Evolutionary conservation across 2,113 vertebrate genomes (phyloP).

Genomic region (Ranitomeya variabilis): DNA sequence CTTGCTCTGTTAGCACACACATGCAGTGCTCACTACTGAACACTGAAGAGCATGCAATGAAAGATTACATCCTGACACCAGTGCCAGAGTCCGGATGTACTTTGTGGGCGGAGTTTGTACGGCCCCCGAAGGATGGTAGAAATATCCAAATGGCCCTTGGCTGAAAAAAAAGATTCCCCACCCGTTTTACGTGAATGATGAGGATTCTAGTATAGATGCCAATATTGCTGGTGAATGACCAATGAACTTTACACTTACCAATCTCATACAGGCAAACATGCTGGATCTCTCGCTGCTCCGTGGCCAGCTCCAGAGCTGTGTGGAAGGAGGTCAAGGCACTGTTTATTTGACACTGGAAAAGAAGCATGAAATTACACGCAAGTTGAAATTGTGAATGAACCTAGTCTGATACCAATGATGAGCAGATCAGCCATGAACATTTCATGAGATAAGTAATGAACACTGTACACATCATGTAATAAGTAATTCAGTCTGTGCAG

Average conservation of each 20-base stretch:
- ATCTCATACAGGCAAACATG: constrained; percentile 99
- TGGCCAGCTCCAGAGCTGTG: constrained; percentile 91
- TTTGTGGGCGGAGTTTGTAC: too few relatives aligned
- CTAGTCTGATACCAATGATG: not conserved
- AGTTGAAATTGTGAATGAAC: not conserved
- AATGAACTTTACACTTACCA: constrained; percentile 71
- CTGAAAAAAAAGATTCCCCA: too few relatives aligned
- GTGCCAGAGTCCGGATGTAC: too few relatives aligned
- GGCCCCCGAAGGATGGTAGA: too few relatives aligned
- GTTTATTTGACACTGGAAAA: constrained; percentile 92
- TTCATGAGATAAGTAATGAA: not conserved
- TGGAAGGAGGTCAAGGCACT: constrained; percentile 97
- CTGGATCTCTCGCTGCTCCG: constrained; percentile 97
- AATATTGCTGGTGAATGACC: not conserved
- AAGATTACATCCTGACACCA: too few relatives aligned
- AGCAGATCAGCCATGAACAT: not conserved
- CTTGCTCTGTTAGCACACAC: too few relatives aligned
- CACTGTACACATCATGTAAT: not conserved
- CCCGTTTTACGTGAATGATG: too few relatives aligned
- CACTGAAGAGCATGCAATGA: too few relatives aligned
- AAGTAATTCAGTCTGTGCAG: not conserved
- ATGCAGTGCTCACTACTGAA: too few relatives aligned
- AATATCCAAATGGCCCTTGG: too few relatives aligned
- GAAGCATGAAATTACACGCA: not conserved
- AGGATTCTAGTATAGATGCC: not conserved